Conservation (phyloP, 2,113 vertebrate species). For the Actenoides lindsayi region DNA sequence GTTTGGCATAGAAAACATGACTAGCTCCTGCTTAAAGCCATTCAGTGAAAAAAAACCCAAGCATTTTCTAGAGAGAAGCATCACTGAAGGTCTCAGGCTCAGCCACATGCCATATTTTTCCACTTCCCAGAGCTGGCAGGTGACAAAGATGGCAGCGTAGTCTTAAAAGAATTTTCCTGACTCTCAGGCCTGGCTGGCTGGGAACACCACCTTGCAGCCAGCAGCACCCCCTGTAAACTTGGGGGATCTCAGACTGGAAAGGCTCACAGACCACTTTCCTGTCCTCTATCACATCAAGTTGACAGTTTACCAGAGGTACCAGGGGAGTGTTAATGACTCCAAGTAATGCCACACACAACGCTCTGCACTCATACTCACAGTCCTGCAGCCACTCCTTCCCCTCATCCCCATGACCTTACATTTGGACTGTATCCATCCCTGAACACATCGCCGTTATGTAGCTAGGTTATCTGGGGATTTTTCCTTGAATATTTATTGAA, state of each 20-base stretch:
- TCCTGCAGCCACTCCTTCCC: background rate
- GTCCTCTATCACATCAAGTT: background rate
- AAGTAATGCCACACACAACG: background rate
- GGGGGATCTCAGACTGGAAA: background rate
- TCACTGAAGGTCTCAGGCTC: background rate
- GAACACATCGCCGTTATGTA: background rate
- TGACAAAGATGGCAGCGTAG: background rate
- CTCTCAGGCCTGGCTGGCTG: background rate
- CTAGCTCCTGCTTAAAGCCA: background rate
- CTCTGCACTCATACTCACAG: background rate
- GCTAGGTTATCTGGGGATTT: background rate
- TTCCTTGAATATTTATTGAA: conserved; percentile 29
- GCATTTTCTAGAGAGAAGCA: background rate
- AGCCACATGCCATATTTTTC: background rate
- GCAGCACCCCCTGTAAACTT: background rate
- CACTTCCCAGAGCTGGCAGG: background rate
- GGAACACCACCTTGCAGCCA: background rate
- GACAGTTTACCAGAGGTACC: background rate
- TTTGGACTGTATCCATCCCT: background rate
- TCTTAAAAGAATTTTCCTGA: background rate
- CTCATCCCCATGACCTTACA: background rate
- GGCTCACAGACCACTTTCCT: background rate
- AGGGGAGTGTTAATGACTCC: background rate
- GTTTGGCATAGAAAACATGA: background rate
- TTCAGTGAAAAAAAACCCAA: background rate